These are phyloP conservation scores for Cepaea hortensis DNA, from an alignment of 2,888 invertebrate genomes.

Conservation along the genomic window DNA sequence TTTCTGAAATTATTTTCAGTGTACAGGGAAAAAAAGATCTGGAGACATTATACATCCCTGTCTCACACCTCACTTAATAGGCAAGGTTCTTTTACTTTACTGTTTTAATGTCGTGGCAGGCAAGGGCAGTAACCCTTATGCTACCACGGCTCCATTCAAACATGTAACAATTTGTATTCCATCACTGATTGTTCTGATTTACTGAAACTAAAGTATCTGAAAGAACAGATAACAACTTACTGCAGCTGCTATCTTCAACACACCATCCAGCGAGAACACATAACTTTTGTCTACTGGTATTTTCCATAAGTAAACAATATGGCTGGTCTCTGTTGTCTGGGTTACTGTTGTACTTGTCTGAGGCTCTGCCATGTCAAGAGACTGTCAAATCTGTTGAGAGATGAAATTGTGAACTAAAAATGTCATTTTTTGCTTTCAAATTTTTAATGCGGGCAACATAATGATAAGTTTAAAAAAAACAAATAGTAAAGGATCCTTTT, in stretches of 20 bases:
- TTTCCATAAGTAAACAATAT: slow-evolving; percentile 50
- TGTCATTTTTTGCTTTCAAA: neutral
- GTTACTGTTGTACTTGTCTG: slow-evolving; percentile 24
- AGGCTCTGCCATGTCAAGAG: slow-evolving; percentile 19
- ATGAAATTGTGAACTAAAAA: neutral
- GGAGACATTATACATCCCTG: too few relatives aligned
- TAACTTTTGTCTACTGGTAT: slow-evolving; percentile 60
- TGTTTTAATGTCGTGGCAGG: too few relatives aligned
- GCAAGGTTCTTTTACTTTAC: too few relatives aligned
- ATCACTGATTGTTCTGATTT: neutral
- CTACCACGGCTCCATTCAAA: neutral
- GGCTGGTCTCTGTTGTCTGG: slow-evolving; percentile 6
- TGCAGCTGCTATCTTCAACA: slow-evolving; percentile 70
- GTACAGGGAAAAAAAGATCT: too few relatives aligned
- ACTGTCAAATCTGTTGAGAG: neutral
- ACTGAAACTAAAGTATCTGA: neutral
- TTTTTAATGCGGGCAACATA: neutral
- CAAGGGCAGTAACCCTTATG: too few relatives aligned
- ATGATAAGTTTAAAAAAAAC: too few relatives aligned
- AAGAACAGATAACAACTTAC: slow-evolving; percentile 59
- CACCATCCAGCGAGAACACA: slow-evolving; percentile 61
- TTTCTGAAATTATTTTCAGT: too few relatives aligned
- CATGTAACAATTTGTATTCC: neutral
- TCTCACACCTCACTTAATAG: too few relatives aligned
- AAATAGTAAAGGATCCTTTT: too few relatives aligned